Evolutionary conservation across 2,888 invertebrate genomes (phyloP).

Genomic region (Philonicus albiceps): DNA sequence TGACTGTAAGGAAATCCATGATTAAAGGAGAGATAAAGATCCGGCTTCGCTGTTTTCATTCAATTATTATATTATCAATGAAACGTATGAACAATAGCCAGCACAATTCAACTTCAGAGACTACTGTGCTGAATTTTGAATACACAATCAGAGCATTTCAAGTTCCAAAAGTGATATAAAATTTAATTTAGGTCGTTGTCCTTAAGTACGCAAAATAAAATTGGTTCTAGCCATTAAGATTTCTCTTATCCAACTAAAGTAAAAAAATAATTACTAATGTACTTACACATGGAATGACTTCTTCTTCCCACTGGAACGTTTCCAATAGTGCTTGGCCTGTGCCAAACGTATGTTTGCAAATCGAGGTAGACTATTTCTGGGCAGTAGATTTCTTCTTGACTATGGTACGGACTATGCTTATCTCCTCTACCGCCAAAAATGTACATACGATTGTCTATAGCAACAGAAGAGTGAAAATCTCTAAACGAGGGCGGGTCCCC

Average conservation of each 20-base stretch:
- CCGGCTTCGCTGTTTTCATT: too few species aligned
- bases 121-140: too few species aligned
- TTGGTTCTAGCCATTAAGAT: background rate
- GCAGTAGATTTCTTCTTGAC: conserved; percentile 79
- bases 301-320: conserved; percentile 80
- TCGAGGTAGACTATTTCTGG: conserved; percentile 80
- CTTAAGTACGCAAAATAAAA: too few species aligned
- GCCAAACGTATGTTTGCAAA: conserved; percentile 75
- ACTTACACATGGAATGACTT: conserved; percentile 90
- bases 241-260: background rate
- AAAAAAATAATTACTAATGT: background rate
- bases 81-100: too few species aligned
- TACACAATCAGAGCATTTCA: too few species aligned
- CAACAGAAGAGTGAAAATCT: conserved; percentile 89
- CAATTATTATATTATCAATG: too few species aligned
- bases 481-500: conserved; percentile 76
- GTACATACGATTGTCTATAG: conserved; percentile 81
- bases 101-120: too few species aligned
- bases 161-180: too few species aligned
- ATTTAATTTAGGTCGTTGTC: too few species aligned
- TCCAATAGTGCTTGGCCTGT: conserved; percentile 68
- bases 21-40: background rate
- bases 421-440: conserved; percentile 91
- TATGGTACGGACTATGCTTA: conserved; percentile 70
- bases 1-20: conserved; percentile 67